Percentiles rank a stretch among this genome's conserved stretches.
Evolutionary conservation across 23 tunicate species (phyloP).

Genomic region (Halocynthia roretzi): DNA sequence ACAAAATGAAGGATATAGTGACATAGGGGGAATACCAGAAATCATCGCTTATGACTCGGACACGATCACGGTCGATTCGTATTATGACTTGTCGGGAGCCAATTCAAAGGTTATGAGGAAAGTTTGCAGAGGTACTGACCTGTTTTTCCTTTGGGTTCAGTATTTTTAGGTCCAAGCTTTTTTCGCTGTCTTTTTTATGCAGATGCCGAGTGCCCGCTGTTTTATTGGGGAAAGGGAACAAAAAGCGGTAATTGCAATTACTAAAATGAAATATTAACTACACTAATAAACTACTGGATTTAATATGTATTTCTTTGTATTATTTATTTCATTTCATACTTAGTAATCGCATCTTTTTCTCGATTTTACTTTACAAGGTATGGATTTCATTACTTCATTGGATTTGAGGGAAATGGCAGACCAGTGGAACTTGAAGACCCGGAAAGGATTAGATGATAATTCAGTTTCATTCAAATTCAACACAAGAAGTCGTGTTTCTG

Average conservation of each 20-base stretch:
- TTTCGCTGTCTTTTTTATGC: too few species aligned
- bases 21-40: neutral
- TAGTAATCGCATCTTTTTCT: too few species aligned
- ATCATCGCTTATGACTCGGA: neutral
- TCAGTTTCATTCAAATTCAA: neutral
- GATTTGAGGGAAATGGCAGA: neutral
- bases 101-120: neutral
- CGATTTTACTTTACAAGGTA: neutral
- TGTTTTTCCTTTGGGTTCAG: too few species aligned
- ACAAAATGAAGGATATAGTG: neutral
- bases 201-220: too few species aligned
- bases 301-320: too few species aligned
- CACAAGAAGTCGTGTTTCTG: neutral
- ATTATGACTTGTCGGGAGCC: neutral
- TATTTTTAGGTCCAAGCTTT: too few species aligned
- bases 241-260: too few species aligned
- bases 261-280: too few species aligned
- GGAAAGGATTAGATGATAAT: constrained; percentile 4
- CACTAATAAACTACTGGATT: too few species aligned
- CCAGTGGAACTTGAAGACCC: neutral
- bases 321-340: too few species aligned
- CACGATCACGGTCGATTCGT: neutral
- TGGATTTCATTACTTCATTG: neutral
- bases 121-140: neutral
- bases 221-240: too few species aligned